These are phyloP conservation scores for Hololepta plana DNA, from an alignment of 2,888 invertebrate species.

Conservation along the genomic window DNA sequence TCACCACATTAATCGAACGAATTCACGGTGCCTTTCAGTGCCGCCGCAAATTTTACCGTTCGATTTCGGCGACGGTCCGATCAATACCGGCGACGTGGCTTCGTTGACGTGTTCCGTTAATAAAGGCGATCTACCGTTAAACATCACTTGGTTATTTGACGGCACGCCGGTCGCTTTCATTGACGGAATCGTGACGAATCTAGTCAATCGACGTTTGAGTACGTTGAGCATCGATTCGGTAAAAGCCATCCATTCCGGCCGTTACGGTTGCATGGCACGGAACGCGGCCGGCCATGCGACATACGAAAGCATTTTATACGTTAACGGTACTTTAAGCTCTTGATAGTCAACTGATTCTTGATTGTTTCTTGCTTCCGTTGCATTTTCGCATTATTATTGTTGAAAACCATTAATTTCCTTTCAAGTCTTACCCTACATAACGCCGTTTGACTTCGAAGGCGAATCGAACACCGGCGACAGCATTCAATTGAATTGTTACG, in stretches of 20 bases:
- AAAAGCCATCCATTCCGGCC: constrained; percentile 33
- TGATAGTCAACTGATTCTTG: constrained; percentile 5
- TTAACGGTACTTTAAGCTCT: constrained; percentile 33
- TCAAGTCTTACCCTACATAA: constrained; percentile 32
- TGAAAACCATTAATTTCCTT: constrained; percentile 6
- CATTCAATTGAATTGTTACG: constrained; percentile 47
- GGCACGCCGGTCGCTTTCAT: constrained; percentile 22
- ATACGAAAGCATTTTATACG: constrained; percentile 40
- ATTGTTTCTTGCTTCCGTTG: constrained; percentile 9
- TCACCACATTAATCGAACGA: no score
- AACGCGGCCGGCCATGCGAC: constrained; percentile 42
- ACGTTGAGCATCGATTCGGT: constrained; percentile 37
- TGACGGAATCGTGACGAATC: constrained; percentile 12
- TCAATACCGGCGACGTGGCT: constrained; percentile 50
- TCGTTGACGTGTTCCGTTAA: constrained; percentile 45
- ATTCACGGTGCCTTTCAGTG: constrained; percentile 42
- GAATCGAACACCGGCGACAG: constrained; percentile 44
- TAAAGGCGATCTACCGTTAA: constrained; percentile 52
- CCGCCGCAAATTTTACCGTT: constrained; percentile 53
- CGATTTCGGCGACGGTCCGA: constrained; percentile 39
- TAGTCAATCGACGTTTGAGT: constrained; percentile 21
- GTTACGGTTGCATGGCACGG: constrained; percentile 36
- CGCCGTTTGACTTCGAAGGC: constrained; percentile 37
- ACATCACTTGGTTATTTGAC: constrained; percentile 48
- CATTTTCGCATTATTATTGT: constrained; percentile 12